Percentiles rank a stretch among this genome's conserved stretches.
Conservation (phyloP, 2,113 vertebrate genomes). For the Speoplatyrhinus poulsoni region DNA sequence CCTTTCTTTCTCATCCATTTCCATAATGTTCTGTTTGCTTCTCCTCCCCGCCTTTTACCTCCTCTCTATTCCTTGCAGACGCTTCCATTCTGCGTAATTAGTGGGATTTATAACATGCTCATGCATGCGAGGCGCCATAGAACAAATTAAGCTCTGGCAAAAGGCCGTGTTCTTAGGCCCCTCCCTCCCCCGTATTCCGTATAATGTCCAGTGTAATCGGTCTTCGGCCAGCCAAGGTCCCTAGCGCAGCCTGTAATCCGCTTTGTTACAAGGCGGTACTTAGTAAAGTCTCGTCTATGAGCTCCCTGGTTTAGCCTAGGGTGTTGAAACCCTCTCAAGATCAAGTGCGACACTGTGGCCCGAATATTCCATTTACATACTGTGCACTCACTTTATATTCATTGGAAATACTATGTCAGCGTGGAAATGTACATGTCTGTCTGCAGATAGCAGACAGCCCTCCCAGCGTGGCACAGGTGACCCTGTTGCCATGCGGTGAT, state of each 20-base stretch:
- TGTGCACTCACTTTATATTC: too few relatives aligned
- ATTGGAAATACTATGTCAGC: too few relatives aligned
- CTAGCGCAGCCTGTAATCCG: constrained; percentile 45
- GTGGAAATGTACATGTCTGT: too few relatives aligned
- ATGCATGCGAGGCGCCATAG: constrained; percentile 21
- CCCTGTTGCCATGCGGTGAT: too few relatives aligned
- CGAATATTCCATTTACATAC: too few relatives aligned
- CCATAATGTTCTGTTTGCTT: too few relatives aligned
- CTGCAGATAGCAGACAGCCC: too few relatives aligned
- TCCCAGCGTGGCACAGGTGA: too few relatives aligned
- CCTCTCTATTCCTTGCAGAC: background rate
- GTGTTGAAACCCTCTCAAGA: too few relatives aligned
- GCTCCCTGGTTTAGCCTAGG: background rate
- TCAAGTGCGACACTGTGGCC: too few relatives aligned
- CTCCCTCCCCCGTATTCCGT: constrained; percentile 2
- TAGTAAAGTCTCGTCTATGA: constrained; percentile 23
- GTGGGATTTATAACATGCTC: constrained; percentile 48
- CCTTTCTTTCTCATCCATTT: too few relatives aligned
- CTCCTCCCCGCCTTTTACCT: background rate
- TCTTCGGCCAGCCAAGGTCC: constrained; percentile 10
- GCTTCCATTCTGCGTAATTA: constrained; percentile 40
- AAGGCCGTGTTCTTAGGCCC: constrained; percentile 23
- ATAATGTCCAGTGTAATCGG: constrained; percentile 60
- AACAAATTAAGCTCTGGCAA: constrained; percentile 55
- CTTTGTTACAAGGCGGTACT: constrained; percentile 39